Evolutionary conservation across 2,797 vertebrate genomes (phyloP).

Genomic region (Hafferia zeledoni): DNA sequence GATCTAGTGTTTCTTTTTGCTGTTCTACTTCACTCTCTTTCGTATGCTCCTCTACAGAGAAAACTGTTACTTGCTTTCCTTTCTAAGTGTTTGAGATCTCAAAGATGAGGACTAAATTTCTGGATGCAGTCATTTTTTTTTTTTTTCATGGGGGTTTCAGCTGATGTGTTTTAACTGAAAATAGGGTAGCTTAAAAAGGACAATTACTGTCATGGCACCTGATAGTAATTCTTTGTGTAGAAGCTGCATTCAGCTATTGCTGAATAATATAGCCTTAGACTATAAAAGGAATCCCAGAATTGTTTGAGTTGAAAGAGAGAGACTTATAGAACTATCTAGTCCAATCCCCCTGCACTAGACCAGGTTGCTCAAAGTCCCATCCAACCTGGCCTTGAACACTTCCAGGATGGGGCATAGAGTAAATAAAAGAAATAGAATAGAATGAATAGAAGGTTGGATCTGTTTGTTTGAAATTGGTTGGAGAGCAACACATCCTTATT

Average conservation of each 20-base stretch:
- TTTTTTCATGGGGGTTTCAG: not conserved
- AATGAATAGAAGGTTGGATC: not conserved
- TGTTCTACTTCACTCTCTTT: not conserved
- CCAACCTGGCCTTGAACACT: not conserved
- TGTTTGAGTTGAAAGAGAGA: not conserved
- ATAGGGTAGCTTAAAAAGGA: not conserved
- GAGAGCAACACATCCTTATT: not conserved
- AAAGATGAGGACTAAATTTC: not conserved
- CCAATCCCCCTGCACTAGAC: not conserved
- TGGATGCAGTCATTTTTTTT: not conserved
- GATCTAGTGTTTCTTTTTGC: not conserved
- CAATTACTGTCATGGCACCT: not conserved
- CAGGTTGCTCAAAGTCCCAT: not conserved
- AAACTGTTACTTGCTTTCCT: not conserved
- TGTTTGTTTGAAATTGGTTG: not conserved
- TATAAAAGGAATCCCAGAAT: not conserved
- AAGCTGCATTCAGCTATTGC: not conserved
- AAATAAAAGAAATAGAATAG: not conserved
- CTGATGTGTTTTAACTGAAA: not conserved
- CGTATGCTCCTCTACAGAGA: not conserved
- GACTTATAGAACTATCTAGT: not conserved
- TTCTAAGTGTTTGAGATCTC: not conserved
- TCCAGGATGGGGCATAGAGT: not conserved
- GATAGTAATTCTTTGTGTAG: not conserved
- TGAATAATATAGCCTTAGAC: not conserved